Base-by-base conservation (phyloP, 2,888 invertebrate species). In the Tipula vernalis region DNA sequence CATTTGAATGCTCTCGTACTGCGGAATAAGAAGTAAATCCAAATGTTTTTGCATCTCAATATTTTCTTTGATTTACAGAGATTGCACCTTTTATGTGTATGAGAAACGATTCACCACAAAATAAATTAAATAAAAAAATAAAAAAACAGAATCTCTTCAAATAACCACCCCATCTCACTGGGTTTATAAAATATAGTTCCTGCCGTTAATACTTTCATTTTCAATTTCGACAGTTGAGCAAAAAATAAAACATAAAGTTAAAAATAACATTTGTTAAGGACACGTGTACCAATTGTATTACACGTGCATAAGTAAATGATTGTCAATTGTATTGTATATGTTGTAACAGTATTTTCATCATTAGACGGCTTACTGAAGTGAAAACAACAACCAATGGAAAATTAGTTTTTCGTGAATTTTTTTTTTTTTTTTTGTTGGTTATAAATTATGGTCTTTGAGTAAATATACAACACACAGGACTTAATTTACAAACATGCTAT, bases 221-320 rank as follows among this genome's bases (percentile, higher is more conserved):
- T 71, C 71, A 71, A 71, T 71, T 71, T 71, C 28, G 71, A 71
- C 71, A 71, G 71, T 71, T 10, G 28, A 28, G 71, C 28, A 71
- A 71, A 71, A 28, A 71, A 71, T 28, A 71, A 71, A 18, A 71
- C 18, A 71, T 71, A 28, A 71, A 71, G 71, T 71, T 71, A 71
- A 71, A 71, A 71, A 71, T 71, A 71, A 71, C 71, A 71, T 71
- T 71, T 71, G 71, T 71, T 71, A 71, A 10, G 10, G 71, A 10
- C 71, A 71, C 71, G 71, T 71, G 71, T 12, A 10, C 28, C 71
- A 71, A 71, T 71, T 71, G 71, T 28, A 10, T 4, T 12, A 71
- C 71, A 71, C 71, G 71, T 71, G 71, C 71, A 71, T 71, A 71
- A 71, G 71, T 71, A 71, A 71, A 71, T 71, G 71, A 71, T 71